Conservation (phyloP, 2,888 invertebrate species). For the Drosophila diplacantha region DNA sequence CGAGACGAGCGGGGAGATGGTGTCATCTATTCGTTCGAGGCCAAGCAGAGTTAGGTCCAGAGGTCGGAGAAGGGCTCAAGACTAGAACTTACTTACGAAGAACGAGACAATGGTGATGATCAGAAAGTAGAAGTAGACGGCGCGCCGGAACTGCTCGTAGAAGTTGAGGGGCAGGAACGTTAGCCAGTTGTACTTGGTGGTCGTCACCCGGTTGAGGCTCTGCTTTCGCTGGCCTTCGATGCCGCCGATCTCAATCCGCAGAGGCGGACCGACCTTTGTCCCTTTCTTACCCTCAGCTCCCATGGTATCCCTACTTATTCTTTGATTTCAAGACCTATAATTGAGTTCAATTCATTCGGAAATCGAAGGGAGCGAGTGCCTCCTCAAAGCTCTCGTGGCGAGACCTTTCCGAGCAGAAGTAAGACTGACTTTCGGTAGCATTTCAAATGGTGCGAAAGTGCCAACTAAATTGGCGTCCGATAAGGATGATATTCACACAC, state of each 20-base stretch:
- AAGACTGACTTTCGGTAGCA: constrained; percentile 44
- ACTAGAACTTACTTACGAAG: constrained; percentile 79
- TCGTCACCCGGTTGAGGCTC: constrained; percentile 79
- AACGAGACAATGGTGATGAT: constrained; percentile 85
- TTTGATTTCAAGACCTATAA: neutral
- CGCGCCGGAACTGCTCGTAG: constrained; percentile 88
- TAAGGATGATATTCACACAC: constrained; percentile 7
- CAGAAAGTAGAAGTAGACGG: constrained; percentile 91
- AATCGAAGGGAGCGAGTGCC: neutral
- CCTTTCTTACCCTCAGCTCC: constrained; percentile 3
- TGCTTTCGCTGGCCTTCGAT: constrained; percentile 11
- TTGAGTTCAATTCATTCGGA: constrained; percentile 1
- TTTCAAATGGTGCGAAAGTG: constrained; percentile 15
- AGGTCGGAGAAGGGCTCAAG: too few relatives aligned
- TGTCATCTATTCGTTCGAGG: constrained; percentile 80
- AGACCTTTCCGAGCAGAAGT: constrained; percentile 40
- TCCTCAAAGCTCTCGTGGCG: constrained; percentile 24
- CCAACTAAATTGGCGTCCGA: constrained; percentile 23
- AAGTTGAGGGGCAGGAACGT: constrained; percentile 90
- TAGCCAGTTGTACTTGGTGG: constrained; percentile 86
- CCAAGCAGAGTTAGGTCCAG: neutral
- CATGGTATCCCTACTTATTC: constrained; percentile 6
- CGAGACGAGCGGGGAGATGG: constrained; percentile 87
- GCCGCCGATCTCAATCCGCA: constrained; percentile 48
- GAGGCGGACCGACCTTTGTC: neutral